A percentile compares a stretch with the other conserved stretches of the same genome.
Conservation (phyloP, 2,888 invertebrate genomes). For the Chrysolina oricalcia region DNA sequence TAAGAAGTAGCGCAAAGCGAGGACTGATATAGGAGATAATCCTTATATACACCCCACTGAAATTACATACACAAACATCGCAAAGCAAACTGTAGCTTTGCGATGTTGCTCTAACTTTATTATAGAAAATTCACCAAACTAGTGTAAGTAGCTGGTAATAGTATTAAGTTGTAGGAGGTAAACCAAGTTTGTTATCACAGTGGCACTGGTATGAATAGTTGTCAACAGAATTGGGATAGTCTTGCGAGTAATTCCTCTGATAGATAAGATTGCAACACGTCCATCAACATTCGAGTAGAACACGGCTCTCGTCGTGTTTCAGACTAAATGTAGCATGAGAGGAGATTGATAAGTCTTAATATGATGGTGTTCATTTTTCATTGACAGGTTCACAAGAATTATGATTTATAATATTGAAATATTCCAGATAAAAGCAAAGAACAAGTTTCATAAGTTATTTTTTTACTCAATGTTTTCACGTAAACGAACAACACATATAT, state of each 20-base stretch:
- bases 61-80: constrained; percentile 52
- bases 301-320: too few species aligned
- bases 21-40: constrained; percentile 52
- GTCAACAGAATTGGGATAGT: neutral
- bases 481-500: too few species aligned
- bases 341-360: too few species aligned
- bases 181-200: constrained; percentile 41
- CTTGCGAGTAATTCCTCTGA: neutral
- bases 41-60: constrained; percentile 44
- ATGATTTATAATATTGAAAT: too few species aligned
- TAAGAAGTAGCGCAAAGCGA: constrained; percentile 39
- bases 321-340: too few species aligned
- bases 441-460: too few species aligned
- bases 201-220: neutral
- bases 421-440: too few species aligned
- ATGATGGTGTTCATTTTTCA: too few species aligned
- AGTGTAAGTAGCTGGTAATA: constrained; percentile 59
- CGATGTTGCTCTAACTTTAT: constrained; percentile 50
- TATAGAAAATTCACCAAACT: constrained; percentile 57
- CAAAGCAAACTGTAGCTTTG: constrained; percentile 49
- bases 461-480: too few species aligned
- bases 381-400: too few species aligned
- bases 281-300: neutral
- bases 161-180: constrained; percentile 51
- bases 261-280: neutral